Evolutionary conservation across 2,113 vertebrate species (phyloP).

Genomic region (Microcebus ravelobensis): DNA sequence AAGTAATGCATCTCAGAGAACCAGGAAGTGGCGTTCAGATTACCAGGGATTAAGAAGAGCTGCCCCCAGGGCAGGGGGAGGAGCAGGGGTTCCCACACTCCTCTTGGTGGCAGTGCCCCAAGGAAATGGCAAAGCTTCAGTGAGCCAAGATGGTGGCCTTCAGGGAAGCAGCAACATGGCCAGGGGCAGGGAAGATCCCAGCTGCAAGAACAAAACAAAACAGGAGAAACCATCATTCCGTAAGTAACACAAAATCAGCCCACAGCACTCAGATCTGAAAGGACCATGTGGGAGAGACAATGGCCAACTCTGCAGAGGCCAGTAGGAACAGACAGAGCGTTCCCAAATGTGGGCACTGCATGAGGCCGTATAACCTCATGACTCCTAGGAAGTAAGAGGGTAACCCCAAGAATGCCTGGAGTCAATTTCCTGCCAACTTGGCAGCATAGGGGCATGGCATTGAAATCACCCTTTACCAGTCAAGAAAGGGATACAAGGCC

Average conservation of each 20-base stretch:
- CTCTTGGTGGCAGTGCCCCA: background rate
- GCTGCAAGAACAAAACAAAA: background rate
- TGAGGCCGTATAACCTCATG: background rate
- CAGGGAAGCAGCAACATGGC: background rate
- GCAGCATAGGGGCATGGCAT: background rate
- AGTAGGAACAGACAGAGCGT: background rate
- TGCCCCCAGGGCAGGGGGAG: background rate
- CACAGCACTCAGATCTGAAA: background rate
- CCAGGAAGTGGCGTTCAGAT: background rate
- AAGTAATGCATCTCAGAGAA: constrained; percentile 6
- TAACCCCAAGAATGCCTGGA: background rate
- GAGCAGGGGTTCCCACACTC: background rate
- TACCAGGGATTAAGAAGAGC: background rate
- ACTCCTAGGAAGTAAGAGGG: background rate
- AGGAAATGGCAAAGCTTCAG: background rate
- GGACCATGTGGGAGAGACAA: background rate
- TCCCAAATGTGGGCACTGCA: background rate
- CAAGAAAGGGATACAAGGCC: too few species aligned
- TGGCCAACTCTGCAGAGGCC: background rate
- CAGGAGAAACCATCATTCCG: background rate
- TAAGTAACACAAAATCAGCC: background rate
- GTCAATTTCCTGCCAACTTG: background rate
- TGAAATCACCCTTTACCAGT: too few species aligned
- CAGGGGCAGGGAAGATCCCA: background rate
- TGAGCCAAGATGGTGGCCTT: background rate